phyloP scores from a whole-genome alignment of 2,797 vertebrate species.

The Neosilurus hyrtlii region DNA sequence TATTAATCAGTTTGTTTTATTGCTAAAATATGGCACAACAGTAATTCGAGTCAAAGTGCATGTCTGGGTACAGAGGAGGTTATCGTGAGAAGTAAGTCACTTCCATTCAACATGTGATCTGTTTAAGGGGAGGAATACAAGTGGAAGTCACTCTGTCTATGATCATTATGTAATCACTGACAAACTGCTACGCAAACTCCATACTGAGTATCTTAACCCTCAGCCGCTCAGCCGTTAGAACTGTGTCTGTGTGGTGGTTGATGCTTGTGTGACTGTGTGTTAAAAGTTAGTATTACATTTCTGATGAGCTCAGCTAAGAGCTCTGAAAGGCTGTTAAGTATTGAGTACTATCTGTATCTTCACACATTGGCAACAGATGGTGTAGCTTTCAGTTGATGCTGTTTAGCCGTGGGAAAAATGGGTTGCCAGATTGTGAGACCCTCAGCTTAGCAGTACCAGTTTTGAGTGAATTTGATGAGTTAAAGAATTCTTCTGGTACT shows the following conservation, averaged over 20 bases:
- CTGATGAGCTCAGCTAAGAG: constrained; percentile 25
- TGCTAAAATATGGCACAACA: no score
- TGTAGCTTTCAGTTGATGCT: constrained; percentile 35
- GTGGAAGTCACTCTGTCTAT: neutral
- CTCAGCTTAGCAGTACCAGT: neutral
- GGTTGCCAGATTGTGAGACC: constrained; percentile 42
- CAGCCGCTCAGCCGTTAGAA: no score
- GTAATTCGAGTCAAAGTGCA: neutral
- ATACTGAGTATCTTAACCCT: neutral
- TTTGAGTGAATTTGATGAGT: neutral
- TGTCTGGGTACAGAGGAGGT: neutral
- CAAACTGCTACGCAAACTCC: neutral
- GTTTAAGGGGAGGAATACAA: neutral
- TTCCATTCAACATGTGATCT: neutral
- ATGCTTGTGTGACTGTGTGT: neutral
- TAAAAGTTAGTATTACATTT: constrained; percentile 1
- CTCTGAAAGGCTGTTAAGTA: constrained; percentile 20
- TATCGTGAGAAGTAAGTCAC: neutral
- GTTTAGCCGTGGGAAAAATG: constrained; percentile 27
- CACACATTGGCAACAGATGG: constrained; percentile 46
- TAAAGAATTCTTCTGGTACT: neutral
- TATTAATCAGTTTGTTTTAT: neutral
- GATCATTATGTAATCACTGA: neutral
- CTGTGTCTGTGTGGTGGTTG: neutral
- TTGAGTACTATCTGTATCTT: constrained; percentile 17